phyloP scores from a whole-genome alignment of 2,113 vertebrate species.

The Narcine bancroftii region DNA sequence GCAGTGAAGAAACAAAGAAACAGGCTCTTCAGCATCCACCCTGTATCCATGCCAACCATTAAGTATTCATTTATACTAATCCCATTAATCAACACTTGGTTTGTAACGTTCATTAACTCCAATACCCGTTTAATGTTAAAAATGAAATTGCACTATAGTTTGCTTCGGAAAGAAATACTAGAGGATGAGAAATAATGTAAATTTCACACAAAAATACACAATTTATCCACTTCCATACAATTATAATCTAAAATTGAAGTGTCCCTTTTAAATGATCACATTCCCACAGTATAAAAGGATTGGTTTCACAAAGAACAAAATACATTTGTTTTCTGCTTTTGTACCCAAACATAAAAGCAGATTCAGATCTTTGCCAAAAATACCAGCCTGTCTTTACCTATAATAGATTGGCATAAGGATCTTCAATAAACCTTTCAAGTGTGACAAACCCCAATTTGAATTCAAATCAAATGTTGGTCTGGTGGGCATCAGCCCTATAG shows the following conservation, averaged over 20 bases:
- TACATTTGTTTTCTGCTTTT: not conserved
- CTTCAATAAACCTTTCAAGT: not conserved
- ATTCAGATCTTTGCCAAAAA: not conserved
- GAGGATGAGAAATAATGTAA: not conserved
- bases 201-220: not conserved
- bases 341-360: not conserved
- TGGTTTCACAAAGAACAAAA: not conserved
- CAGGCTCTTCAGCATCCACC: too few relatives aligned
- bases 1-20: too few relatives aligned
- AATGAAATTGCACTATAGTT: not conserved
- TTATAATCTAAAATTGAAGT: not conserved
- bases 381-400: not conserved
- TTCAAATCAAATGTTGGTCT: not conserved
- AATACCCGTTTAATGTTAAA: not conserved
- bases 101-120: too few relatives aligned
- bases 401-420: not conserved
- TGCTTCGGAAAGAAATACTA: not conserved
- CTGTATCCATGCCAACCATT: too few relatives aligned
- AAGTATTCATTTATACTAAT: too few relatives aligned
- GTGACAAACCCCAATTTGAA: not conserved
- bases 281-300: constrained; percentile 21
- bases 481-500: too few relatives aligned
- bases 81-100: too few relatives aligned
- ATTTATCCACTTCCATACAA: not conserved
- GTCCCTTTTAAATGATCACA: not conserved